These are phyloP conservation scores for Diadophis punctatus DNA, from an alignment of 2,113 vertebrate genomes.

Conservation along the genomic window DNA sequence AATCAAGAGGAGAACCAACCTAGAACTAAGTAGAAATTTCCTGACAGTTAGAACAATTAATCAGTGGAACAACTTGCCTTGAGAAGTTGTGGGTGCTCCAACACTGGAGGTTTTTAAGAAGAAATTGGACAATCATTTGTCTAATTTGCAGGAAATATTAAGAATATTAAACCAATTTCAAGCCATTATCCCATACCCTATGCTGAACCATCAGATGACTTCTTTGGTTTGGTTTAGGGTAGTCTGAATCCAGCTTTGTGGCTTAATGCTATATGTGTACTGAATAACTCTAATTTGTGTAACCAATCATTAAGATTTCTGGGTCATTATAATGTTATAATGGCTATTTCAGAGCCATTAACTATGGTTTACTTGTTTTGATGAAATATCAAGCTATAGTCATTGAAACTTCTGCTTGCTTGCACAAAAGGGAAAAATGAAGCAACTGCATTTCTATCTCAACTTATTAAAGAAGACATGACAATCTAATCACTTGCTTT, in stretches of 20 bases:
- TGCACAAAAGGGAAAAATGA: neutral
- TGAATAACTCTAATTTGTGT: neutral
- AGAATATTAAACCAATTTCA: neutral
- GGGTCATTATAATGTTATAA: neutral
- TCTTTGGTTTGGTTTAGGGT: neutral
- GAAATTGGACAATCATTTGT: neutral
- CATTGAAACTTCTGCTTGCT: neutral
- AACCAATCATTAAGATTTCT: neutral
- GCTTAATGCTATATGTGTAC: neutral
- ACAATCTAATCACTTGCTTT: neutral
- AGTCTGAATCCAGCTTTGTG: neutral
- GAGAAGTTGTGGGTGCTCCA: neutral
- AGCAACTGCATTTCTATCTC: neutral
- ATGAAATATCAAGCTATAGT: neutral
- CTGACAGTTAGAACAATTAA: neutral
- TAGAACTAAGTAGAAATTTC: neutral
- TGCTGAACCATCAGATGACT: neutral
- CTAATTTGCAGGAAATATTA: neutral
- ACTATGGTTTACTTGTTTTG: neutral
- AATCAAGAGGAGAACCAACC: neutral
- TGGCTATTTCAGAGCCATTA: neutral
- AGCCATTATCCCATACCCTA: neutral
- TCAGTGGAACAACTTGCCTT: neutral
- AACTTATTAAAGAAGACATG: neutral
- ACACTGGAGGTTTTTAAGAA: neutral